Base-by-base conservation (phyloP, 2,888 invertebrate genomes). In the Meteorus cinctellus region DNA sequence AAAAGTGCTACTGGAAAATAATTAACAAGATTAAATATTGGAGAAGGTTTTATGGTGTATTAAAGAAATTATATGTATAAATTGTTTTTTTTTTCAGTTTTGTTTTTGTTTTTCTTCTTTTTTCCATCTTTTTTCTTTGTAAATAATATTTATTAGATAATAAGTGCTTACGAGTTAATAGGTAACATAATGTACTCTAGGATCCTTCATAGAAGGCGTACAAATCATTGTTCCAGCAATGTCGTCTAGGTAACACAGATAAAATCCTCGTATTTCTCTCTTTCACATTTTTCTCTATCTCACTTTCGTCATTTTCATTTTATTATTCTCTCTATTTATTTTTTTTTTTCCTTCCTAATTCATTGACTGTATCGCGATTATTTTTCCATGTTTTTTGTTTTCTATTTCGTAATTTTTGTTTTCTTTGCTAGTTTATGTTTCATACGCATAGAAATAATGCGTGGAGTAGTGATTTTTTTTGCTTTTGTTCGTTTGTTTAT, bases 161-260 rank as follows among this genome's bases (percentile, higher is more conserved):
- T 86, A 80, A 81, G 86, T 87, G 86, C 86, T 87, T 86, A 87
- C 81, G 84, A 83, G 73, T 84, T 86, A 85, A 86, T 86, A 87
- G 85, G 84, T 87, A 86, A 87, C 87, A 86, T 86, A 87, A 87
- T 83, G 85, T 87, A 84, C 83, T 85, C 86, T 86, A 87, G 83
- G 83, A 83, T 87, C 87, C 86, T 87, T 87, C 87, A 86, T 86
- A 86, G 87, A 87, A 87, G 86, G 86, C 82, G 86, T 87, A 87
- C 86, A 86, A 87, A 86, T 86, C 87, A 87, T 87, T 87, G 87
- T 87, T 87, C 87, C 87, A 87, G 87, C 87, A 87, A 87, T 87
- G 87, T 86, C 85, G 81, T 86, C 86, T 86, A 85, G 82, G 84
- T 85, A 86, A 86, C 86, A 85, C 84, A 86, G 86, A 85, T 86